phyloP scores from a whole-genome alignment of 2,888 invertebrate genomes.

The Synanthedon formicaeformis region DNA sequence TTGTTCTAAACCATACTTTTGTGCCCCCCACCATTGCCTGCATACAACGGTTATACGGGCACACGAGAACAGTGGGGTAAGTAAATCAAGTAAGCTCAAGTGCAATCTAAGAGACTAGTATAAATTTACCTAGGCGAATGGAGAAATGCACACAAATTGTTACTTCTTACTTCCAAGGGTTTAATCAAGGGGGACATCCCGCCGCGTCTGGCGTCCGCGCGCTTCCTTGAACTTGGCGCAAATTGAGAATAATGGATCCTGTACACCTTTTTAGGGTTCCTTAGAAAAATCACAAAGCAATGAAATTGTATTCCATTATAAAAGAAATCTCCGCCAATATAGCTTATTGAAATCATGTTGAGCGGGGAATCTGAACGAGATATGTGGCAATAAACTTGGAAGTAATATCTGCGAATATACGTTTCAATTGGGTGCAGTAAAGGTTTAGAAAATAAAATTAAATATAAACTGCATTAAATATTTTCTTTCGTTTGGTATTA shows the following conservation, averaged over 20 bases:
- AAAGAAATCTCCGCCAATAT: constrained; percentile 15
- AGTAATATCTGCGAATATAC: background rate
- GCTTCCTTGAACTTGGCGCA: constrained; percentile 52
- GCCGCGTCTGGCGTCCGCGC: constrained; percentile 41
- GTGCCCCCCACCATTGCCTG: too few species aligned
- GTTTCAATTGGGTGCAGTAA: background rate
- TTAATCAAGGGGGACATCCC: constrained; percentile 69
- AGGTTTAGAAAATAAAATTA: too few species aligned
- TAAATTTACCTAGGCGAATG: constrained; percentile 25
- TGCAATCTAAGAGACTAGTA: constrained; percentile 32
- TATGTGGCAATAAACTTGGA: background rate
- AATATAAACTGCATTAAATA: too few species aligned
- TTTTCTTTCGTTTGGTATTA: too few species aligned
- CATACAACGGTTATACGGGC: too few species aligned
- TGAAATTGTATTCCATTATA: too few species aligned
- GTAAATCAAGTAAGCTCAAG: constrained; percentile 24
- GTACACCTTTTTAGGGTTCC: constrained; percentile 45
- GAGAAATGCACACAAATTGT: constrained; percentile 57
- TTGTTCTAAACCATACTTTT: too few species aligned
- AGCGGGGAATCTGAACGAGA: background rate
- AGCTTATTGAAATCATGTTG: background rate
- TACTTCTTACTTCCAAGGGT: constrained; percentile 55
- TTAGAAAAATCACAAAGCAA: constrained; percentile 21
- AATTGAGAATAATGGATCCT: constrained; percentile 66
- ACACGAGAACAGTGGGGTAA: constrained; percentile 2